Percentiles rank a stretch among this genome's conserved stretches.
Conservation (phyloP, 2,888 invertebrate species). For the Rhagonycha lutea region DNA sequence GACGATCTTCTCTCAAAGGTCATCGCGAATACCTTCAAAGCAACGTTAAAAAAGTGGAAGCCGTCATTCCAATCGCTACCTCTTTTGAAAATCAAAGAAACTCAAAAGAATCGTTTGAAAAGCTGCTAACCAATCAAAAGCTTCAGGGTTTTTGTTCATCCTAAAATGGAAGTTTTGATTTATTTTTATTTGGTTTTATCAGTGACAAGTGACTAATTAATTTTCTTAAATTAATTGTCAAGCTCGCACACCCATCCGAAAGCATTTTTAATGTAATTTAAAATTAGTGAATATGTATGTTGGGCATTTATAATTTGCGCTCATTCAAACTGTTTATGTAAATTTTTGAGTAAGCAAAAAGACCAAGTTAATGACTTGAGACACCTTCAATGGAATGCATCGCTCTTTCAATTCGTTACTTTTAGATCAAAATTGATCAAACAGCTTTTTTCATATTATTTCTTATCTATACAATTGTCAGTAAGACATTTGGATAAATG, state of each 20-base stretch:
- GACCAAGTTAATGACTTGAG: not conserved
- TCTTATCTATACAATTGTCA: too few species aligned
- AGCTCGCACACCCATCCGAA: not conserved
- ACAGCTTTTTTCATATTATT: too few species aligned
- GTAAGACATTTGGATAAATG: too few species aligned
- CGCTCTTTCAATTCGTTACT: not conserved
- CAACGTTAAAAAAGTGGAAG: not conserved
- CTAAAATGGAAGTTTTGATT: not conserved
- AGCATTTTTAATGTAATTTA: not conserved
- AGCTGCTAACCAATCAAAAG: not conserved
- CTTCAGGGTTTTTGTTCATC: not conserved
- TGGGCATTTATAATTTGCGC: not conserved
- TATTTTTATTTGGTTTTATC: not conserved
- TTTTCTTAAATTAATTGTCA: not conserved
- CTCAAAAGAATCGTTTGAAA: not conserved
- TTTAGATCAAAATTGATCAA: too few species aligned
- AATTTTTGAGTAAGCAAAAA: not conserved
- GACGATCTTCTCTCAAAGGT: not conserved
- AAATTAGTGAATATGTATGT: not conserved
- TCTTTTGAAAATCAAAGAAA: not conserved
- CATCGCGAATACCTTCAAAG: not conserved
- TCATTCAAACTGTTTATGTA: not conserved
- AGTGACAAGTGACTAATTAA: not conserved
- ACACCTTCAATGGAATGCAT: not conserved
- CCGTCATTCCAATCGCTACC: not conserved